Percentiles rank a stretch among this genome's conserved stretches.
phyloP scores from a whole-genome alignment of 2,113 vertebrate species.

The Sardina pilchardus region DNA sequence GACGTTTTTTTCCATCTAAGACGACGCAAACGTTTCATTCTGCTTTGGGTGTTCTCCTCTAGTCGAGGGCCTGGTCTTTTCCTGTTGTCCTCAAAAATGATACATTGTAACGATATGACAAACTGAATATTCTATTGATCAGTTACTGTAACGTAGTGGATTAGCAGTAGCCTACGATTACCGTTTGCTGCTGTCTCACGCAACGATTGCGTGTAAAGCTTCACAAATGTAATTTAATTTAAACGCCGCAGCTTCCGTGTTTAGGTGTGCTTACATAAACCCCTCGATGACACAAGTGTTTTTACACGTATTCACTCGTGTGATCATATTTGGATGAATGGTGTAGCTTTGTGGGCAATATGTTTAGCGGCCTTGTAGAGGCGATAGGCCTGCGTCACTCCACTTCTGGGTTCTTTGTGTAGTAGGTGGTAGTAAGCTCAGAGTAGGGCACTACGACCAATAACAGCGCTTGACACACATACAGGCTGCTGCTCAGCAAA shows the following conservation, averaged over 20 bases:
- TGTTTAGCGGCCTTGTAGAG: conserved; percentile 67
- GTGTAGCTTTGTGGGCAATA: conserved; percentile 35
- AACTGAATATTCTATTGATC: conserved; percentile 22
- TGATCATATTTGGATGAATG: conserved; percentile 34
- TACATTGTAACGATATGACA: conserved; percentile 10
- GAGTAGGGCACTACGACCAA: conserved; percentile 64
- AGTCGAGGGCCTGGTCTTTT: conserved; percentile 22
- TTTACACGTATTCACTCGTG: conserved; percentile 32
- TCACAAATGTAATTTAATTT: conserved; percentile 13
- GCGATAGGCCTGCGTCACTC: conserved; percentile 65
- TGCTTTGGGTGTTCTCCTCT: conserved; percentile 12
- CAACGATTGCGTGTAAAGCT: conserved; percentile 29
- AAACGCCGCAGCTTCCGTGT: not conserved
- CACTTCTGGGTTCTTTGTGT: conserved; percentile 64
- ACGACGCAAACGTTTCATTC: conserved; percentile 20
- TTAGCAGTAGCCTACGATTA: conserved; percentile 20
- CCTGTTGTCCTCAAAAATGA: conserved; percentile 16
- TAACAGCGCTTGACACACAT: conserved; percentile 62
- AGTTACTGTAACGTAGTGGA: conserved; percentile 28
- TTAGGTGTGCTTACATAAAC: not conserved
- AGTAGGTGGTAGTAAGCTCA: conserved; percentile 71
- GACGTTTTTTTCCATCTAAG: conserved; percentile 20
- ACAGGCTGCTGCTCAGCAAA: conserved; percentile 58
- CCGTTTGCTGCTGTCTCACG: not conserved
- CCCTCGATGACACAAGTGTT: not conserved